These are phyloP conservation scores for Falco cherrug DNA, from an alignment of 2,797 vertebrate genomes.

Conservation along the genomic window DNA sequence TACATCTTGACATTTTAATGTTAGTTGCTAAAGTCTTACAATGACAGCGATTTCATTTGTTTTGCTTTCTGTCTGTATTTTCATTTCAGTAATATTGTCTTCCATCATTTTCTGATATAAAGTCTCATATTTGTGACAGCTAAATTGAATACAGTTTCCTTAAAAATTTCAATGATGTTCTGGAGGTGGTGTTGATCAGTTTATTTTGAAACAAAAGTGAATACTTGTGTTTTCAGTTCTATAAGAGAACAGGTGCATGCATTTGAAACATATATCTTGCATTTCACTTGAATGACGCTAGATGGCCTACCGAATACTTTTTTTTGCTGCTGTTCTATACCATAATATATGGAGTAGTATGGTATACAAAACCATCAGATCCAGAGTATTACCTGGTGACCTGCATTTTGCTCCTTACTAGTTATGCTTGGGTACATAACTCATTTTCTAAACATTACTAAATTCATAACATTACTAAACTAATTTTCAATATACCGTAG, in stretches of 20 bases:
- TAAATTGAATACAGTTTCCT: constrained; percentile 1
- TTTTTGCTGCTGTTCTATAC: background rate
- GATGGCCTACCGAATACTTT: constrained; percentile 6
- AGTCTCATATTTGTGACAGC: background rate
- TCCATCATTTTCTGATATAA: background rate
- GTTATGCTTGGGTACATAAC: background rate
- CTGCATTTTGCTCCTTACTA: background rate
- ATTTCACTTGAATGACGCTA: constrained; percentile 21
- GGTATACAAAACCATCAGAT: background rate
- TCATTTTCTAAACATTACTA: too few species aligned
- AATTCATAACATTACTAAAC: background rate
- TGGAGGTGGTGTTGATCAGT: background rate
- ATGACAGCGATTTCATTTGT: background rate
- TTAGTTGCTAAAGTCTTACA: background rate
- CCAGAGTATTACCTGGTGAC: background rate
- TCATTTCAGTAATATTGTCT: background rate
- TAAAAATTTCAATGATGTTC: background rate
- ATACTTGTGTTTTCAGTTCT: background rate
- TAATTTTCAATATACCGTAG: background rate
- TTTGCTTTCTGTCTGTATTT: background rate
- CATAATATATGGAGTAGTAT: background rate
- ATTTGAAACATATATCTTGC: background rate
- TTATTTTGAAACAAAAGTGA: constrained; percentile 3
- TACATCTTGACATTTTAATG: background rate
- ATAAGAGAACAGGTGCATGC: background rate